These are phyloP conservation scores for Anguilla pacifica DNA, from an alignment of 2,797 vertebrate species.

Conservation along the genomic window DNA sequence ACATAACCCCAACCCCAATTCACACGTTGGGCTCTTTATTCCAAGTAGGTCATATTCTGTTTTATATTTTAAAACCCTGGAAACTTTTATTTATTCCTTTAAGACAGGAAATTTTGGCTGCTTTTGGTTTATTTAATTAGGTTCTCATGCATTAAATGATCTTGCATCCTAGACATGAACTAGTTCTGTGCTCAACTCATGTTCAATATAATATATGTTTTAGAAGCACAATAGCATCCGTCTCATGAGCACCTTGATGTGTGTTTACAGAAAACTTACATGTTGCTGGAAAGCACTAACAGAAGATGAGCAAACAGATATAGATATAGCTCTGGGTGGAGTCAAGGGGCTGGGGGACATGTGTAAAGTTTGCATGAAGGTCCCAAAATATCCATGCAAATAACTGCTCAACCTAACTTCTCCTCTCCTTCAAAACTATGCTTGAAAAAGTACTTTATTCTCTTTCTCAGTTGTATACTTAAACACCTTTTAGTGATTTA, in stretches of 20 bases:
- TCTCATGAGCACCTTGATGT: background rate
- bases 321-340: background rate
- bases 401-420: background rate
- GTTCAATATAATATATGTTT: background rate
- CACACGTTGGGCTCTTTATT: background rate
- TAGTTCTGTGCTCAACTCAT: background rate
- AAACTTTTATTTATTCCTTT: background rate
- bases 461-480: background rate
- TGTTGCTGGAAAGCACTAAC: background rate
- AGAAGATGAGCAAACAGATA: background rate
- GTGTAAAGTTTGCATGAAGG: background rate
- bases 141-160: background rate
- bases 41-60: slow-evolving; percentile 22
- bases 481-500: background rate
- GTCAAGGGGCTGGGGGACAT: background rate
- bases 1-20: background rate
- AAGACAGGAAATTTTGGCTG: background rate
- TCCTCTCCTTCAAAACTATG: slow-evolving; percentile 2
- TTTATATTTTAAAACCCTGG: background rate
- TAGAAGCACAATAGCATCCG: background rate
- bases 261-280: background rate
- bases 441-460: background rate
- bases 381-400: background rate
- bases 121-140: background rate
- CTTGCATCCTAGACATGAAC: background rate